Base-by-base conservation (phyloP, 92 coral and sea anemone genomes). In the Pocillopora grandis region DNA sequence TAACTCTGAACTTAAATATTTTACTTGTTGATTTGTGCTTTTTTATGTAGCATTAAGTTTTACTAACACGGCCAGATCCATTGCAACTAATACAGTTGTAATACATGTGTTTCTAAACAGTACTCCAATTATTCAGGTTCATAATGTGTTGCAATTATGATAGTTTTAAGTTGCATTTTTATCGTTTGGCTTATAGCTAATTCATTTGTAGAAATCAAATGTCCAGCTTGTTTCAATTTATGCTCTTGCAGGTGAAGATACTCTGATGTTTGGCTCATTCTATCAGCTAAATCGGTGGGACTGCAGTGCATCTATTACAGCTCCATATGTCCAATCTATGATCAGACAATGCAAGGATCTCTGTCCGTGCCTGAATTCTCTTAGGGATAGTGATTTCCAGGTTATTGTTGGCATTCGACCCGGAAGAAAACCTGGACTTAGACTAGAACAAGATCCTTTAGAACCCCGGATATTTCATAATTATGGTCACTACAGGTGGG, bases 401-500 rank as follows among this genome's bases (percentile, higher is more conserved):
- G 56, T 87, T 19, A 64, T 66, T 2, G 89, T 87, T 2, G 90
- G 87, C 33, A n/a, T 75, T 3, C 75, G 90, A 31, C 87, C 90
- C 3, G 77, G 61, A 48, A 82, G 90, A 33, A 49, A 62, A 16
- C 71, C 33, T 52, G 21, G 13, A 23, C 20, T 75, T 20, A 36
- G 90, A 11, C 2, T 88, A 48, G 85, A 86, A 76, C 80, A 33
- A 49, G 92, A 90, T 58, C 84, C 84, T 2, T 55, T 33, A 0
- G 58, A 76, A 20, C 82, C 87, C 17, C 23, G 76, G 48, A 21
- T 90, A 33, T 70, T 90, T 12, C 90, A 90, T 42, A 91, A 88
- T 69, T 88, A 91, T 71, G 90, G 94, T 5, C 94, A 91, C 64
- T 68, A 85, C 20, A 17, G 75, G 35, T 75, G 82, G 81, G 94